phyloP scores from a whole-genome alignment of 2,888 invertebrate genomes.

The Drosophila multiciliata region DNA sequence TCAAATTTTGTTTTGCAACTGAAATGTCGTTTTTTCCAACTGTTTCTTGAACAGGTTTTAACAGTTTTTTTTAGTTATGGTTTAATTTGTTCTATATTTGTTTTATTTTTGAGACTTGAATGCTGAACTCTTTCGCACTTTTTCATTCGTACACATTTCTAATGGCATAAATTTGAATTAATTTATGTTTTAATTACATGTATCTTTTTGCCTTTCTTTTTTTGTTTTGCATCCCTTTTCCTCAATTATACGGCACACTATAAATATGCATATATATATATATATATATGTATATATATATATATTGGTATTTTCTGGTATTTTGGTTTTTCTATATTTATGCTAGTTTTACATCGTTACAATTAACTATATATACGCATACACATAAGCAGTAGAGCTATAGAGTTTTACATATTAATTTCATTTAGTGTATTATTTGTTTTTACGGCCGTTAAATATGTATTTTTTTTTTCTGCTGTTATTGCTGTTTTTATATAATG shows the following conservation, averaged over 20 bases:
- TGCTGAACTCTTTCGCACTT: constrained; percentile 36
- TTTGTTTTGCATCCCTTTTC: constrained; percentile 14
- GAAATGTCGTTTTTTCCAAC: constrained; percentile 41
- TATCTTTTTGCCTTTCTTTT: constrained; percentile 23
- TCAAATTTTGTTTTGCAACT: constrained; percentile 62
- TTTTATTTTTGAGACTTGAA: constrained; percentile 42
- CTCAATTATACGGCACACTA: constrained; percentile 67
- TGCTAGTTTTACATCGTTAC: constrained; percentile 72
- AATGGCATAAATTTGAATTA: constrained; percentile 69
- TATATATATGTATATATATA: constrained; percentile 2
- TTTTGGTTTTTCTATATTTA: constrained; percentile 62
- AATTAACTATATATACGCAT: constrained; percentile 62
- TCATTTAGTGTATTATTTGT: constrained; percentile 44
- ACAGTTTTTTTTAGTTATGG: constrained; percentile 28
- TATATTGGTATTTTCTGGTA: constrained; percentile 32
- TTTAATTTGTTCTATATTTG: constrained; percentile 45
- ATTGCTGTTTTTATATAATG: constrained; percentile 54
- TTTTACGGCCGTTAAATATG: constrained; percentile 51
- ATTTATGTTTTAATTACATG: constrained; percentile 59
- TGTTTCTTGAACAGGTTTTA: constrained; percentile 36
- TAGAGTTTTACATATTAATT: constrained; percentile 56
- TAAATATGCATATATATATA: constrained; percentile 52
- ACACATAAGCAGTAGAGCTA: constrained; percentile 59
- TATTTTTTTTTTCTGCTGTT: constrained; percentile 33
- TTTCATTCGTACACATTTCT: constrained; percentile 56